These are phyloP conservation scores for Flexamia atlantica DNA, from an alignment of 2,888 invertebrate genomes.

Conservation along the genomic window DNA sequence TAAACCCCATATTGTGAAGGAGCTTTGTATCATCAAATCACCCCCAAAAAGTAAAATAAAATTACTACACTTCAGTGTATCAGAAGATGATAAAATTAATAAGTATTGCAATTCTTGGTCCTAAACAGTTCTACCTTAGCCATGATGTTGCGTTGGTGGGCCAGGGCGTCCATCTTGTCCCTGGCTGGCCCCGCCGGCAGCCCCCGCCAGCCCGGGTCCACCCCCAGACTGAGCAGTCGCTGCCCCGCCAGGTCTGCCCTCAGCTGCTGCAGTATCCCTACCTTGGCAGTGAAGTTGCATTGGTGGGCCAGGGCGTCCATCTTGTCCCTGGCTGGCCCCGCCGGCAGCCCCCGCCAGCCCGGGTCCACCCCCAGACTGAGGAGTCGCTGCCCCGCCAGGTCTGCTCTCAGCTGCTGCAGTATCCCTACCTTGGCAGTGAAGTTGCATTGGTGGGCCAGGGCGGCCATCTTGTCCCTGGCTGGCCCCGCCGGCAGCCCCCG, in stretches of 20 bases:
- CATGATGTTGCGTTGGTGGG: constrained; percentile 78
- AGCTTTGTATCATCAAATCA: too few relatives aligned
- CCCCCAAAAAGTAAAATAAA: too few relatives aligned
- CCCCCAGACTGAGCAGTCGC: constrained; percentile 79
- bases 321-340: constrained; percentile 78
- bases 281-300: constrained; percentile 79
- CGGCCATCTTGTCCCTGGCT: constrained; percentile 78
- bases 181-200: constrained; percentile 78
- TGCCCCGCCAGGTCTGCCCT: constrained; percentile 64
- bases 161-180: constrained; percentile 78
- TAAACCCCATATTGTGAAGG: too few relatives aligned
- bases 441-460: constrained; percentile 79
- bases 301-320: constrained; percentile 79
- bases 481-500: constrained; percentile 78
- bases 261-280: constrained; percentile 70
- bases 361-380: constrained; percentile 81
- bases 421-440: constrained; percentile 70
- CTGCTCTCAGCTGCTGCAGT: constrained; percentile 64
- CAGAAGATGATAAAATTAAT: too few relatives aligned
- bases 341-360: constrained; percentile 79
- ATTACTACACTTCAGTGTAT: too few relatives aligned
- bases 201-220: constrained; percentile 81
- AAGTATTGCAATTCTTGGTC: too few relatives aligned
- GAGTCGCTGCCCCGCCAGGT: constrained; percentile 73
- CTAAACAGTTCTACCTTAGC: too few relatives aligned